Percentiles rank a stretch among this genome's conserved stretches.
phyloP scores from a whole-genome alignment of 2,888 invertebrate genomes.

The Himalopsyche kuldschensis region DNA sequence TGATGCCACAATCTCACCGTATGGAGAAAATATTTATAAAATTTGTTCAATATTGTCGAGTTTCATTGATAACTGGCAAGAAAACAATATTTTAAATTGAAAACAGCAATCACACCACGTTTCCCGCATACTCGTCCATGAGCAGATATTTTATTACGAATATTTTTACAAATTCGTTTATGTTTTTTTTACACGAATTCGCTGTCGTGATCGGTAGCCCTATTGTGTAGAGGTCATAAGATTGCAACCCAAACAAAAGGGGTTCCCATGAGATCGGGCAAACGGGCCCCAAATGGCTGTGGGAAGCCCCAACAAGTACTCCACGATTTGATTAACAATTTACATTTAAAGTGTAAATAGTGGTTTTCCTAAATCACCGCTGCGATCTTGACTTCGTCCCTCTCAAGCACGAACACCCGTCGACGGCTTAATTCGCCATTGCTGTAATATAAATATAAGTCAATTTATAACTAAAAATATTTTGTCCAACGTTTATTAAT shows the following conservation, averaged over 20 bases:
- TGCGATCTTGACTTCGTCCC: not conserved
- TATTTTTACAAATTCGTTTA: not conserved
- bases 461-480: too few species aligned
- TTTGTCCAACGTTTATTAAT: too few species aligned
- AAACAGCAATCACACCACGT: too few species aligned
- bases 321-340: not conserved
- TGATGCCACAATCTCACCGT: too few species aligned
- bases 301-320: not conserved
- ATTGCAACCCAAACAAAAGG: not conserved
- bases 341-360: not conserved
- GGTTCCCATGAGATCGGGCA: not conserved
- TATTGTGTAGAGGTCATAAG: not conserved
- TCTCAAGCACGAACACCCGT: not conserved
- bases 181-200: not conserved
- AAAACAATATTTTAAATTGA: too few species aligned
- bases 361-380: not conserved
- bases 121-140: too few species aligned
- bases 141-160: not conserved
- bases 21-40: too few species aligned
- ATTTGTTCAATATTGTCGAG: too few species aligned
- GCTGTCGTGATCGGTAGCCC: not conserved
- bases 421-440: not conserved
- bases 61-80: too few species aligned
- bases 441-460: not conserved
- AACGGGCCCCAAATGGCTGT: not conserved